phyloP scores from a whole-genome alignment of 2,797 vertebrate genomes.

The Ataeniobius toweri region DNA sequence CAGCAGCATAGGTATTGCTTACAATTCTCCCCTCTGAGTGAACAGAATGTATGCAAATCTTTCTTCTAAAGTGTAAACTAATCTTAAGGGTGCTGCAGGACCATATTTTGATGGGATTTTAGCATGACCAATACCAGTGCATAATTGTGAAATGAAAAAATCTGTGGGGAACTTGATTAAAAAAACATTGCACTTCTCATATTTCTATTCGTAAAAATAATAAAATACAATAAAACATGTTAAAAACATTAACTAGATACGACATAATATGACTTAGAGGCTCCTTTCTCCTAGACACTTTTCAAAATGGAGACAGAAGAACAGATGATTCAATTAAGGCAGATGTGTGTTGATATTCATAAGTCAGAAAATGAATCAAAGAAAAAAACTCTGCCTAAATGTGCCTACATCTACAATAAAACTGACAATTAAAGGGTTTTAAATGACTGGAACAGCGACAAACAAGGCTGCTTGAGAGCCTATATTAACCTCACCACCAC shows the following conservation, averaged over 20 bases:
- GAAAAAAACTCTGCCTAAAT: neutral
- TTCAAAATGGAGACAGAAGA: neutral
- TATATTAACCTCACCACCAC: neutral
- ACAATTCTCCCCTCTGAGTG: neutral
- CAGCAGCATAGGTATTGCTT: conserved; percentile 8
- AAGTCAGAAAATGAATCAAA: neutral
- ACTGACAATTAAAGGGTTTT: neutral
- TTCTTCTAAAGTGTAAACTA: neutral
- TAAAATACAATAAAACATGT: neutral
- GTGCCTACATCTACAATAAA: neutral
- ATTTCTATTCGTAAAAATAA: neutral
- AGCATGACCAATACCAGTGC: too few species aligned
- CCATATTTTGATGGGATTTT: neutral
- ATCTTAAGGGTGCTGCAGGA: neutral
- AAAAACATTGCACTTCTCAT: neutral
- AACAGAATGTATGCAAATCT: neutral
- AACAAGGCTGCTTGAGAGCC: neutral
- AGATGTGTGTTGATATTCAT: neutral
- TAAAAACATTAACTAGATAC: neutral
- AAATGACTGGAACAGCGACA: neutral
- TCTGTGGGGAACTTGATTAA: neutral
- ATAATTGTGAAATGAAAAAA: neutral
- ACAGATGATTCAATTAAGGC: neutral
- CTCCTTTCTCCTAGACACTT: neutral
- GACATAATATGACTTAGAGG: neutral